Base-by-base conservation (phyloP, 37 sponge, comb jelly and placozoan species). In the Agelas oroides region DNA sequence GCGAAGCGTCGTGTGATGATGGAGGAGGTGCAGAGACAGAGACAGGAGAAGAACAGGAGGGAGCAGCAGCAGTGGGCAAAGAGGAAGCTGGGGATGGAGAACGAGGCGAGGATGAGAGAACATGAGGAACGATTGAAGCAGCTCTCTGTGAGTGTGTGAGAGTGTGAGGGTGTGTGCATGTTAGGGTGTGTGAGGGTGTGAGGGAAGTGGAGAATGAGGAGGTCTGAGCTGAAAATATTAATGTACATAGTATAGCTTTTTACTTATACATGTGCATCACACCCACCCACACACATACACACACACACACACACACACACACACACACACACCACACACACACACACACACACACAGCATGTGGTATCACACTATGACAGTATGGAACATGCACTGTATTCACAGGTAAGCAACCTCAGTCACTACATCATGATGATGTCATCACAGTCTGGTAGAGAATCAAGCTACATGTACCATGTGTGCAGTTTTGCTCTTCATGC, bases 41-140 rank as follows among this genome's bases (percentile, higher is more conserved):
- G 77, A 5, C 60, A 36, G 56, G 69, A 73, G 58, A 89, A 54
- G 69, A 93, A 93, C 55, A 57, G 39, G 13, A 52, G 17, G 41
- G 82, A 85, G 59, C 15, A 81, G 68, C 35, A 64, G 66, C 57
- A 68, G 20, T 89, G 94, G 94, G 78, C 72, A 20, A 28, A 58
- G 59, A 80, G 88, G 28, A 58, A 56, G 23, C 33, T 34, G 14
- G 30, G 19, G 13, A 31, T 36, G 40, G 84, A 88, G 73, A 93
- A 67, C n/a, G 85, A 87, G 14, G 66, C 65, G 12, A 53, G 59
- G 56, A 78, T n/a, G 57, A 78, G 65, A 34, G 65, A 75, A 31
- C 84, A 87, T 58, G 75, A 73, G 30, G 85, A 92, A 27, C 79
- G 84, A 58, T 58, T 92, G 17, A 87, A 79, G 53, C 74, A 78